Base-by-base conservation (phyloP, 35 echinoderm and acorn worm genomes). In the Lytechinus variegatus region DNA sequence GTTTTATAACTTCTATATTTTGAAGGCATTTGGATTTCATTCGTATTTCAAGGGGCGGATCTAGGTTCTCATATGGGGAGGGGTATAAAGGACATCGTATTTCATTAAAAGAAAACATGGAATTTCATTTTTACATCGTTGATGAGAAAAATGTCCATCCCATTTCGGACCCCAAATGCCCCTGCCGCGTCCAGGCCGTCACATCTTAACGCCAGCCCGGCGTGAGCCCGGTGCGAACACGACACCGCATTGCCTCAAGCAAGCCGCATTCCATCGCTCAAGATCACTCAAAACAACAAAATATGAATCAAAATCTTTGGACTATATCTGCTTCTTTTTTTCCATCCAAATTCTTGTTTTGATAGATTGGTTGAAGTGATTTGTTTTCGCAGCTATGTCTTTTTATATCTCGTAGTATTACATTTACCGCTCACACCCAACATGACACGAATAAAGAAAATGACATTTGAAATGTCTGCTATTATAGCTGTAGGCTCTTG, bases 171-270 rank as follows among this genome's bases (percentile, higher is more conserved):
- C 19, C 66, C 66, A 58, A 79, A 79, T 44, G 66, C 66, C 66
- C 66, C 66, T 79, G 66, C 19, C 66, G 66, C 3, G 66, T 7
- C 16, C 21, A 24, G 66, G 66, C n/a, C 66, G 66, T 79, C 66
- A n/a, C 66, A n/a, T n/a, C 66, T 79, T 79, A 79, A 79, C 66
- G 66, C 66, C 66, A 79, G 66, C 66, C 66, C 66, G 66, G 66
- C 66, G 66, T 79, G 66, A 16, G 66, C 66, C 66, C 19, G 66
- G 21, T 5, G 6, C 21, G 66, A 79, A 79, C 66, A 19, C 14
- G 16, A 79, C 66, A 79, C 66, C 14, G 14, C 66, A 19, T n/a
- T 16, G 66, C 66, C 66, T 79, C 66, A 5, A n/a, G 66, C 66
- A 79, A 79, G 66, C 66, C 66, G 66, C 66, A 79, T 79, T 79